Evolutionary conservation across 2,797 vertebrate species (phyloP).

Genomic region (Mormyrus proboscirostris): DNA sequence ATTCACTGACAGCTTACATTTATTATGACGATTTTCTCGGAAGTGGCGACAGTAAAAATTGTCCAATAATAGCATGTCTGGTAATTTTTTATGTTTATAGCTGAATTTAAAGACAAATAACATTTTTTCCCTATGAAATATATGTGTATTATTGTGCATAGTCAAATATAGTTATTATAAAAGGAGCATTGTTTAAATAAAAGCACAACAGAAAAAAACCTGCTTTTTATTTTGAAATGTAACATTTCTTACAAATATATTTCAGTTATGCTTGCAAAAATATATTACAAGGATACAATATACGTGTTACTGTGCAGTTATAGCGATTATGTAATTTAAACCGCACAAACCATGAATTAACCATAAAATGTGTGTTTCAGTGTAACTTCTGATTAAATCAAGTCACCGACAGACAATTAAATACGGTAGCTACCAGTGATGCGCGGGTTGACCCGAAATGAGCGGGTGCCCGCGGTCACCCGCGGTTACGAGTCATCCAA

Average conservation of each 20-base stretch:
- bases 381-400: not conserved
- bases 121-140: not conserved
- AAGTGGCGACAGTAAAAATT: not conserved
- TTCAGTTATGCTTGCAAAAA: not conserved
- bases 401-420: not conserved
- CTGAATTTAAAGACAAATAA: not conserved
- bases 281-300: not conserved
- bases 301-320: not conserved
- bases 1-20: not conserved
- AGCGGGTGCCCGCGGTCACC: too few relatives aligned
- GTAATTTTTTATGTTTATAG: not conserved
- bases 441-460: too few relatives aligned
- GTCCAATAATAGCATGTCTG: not conserved
- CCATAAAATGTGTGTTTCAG: not conserved
- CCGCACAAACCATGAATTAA: not conserved
- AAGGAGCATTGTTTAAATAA: not conserved
- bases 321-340: not conserved
- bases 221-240: conserved; percentile 11
- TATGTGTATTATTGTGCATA: not conserved
- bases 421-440: not conserved
- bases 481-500: too few relatives aligned
- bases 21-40: not conserved
- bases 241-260: not conserved
- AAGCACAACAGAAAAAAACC: not conserved
- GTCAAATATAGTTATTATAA: not conserved